Conservation (phyloP, 2,888 invertebrate species). For the Scotopteryx bipunctaria region DNA sequence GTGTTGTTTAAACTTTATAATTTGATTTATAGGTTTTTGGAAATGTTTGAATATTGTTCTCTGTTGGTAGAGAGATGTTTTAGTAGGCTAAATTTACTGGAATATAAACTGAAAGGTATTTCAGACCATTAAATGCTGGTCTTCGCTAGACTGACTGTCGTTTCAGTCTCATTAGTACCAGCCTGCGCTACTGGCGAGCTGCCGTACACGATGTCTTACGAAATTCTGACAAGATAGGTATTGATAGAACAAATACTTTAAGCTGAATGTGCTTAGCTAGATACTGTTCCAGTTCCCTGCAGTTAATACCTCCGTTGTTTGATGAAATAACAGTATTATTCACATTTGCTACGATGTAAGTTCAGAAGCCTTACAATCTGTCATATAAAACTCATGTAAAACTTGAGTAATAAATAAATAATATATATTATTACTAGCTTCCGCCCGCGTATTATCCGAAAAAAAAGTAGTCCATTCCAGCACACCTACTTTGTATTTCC, state of each 20-base stretch:
- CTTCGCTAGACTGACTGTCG: background rate
- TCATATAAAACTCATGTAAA: too few species aligned
- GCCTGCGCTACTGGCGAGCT: conserved; percentile 1
- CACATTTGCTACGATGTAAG: too few species aligned
- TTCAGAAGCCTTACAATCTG: too few species aligned
- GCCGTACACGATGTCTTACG: background rate
- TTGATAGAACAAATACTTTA: background rate
- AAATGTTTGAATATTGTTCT: too few species aligned
- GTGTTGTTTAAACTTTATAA: background rate
- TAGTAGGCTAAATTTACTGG: background rate
- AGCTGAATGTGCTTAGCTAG: background rate
- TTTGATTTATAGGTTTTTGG: too few species aligned
- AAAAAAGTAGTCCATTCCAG: too few species aligned
- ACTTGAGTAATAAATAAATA: too few species aligned
- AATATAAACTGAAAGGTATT: background rate
- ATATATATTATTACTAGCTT: too few species aligned
- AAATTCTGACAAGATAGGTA: background rate
- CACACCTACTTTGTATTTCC: too few species aligned
- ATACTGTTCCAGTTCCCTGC: background rate
- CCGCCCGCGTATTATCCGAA: too few species aligned
- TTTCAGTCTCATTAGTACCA: conserved; percentile 12
- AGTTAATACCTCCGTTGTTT: background rate
- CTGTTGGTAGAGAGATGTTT: too few species aligned
- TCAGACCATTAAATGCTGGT: background rate
- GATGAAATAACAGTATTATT: too few species aligned